Percentiles rank a stretch among this genome's conserved stretches.
These are phyloP conservation scores for Rattus rattus DNA, from an alignment of 2,113 vertebrate species.

Conservation along the genomic window DNA sequence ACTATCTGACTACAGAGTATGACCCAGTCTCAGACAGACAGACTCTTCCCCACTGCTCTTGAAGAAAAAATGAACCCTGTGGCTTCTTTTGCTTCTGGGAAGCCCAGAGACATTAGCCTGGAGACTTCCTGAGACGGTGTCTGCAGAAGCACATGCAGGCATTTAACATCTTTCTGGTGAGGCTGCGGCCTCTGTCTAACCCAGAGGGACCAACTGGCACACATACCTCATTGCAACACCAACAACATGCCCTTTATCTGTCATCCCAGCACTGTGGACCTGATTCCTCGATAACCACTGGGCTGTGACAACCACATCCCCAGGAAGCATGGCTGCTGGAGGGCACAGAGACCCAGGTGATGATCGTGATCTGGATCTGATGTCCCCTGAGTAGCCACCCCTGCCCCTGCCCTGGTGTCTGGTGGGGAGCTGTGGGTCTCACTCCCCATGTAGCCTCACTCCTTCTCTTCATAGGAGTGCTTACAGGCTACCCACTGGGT, in stretches of 20 bases:
- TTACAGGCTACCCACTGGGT: background rate
- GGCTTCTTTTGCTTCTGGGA: background rate
- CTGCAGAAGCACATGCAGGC: background rate
- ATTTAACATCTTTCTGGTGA: background rate
- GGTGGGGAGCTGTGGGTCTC: background rate
- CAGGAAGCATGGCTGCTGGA: conserved; percentile 35
- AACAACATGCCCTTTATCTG: conserved; percentile 27
- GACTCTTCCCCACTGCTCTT: background rate
- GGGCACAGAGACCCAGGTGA: background rate
- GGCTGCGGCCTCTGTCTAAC: background rate
- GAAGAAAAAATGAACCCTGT: background rate
- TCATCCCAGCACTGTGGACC: background rate
- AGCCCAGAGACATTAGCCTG: background rate
- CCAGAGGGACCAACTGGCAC: background rate
- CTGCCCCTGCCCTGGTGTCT: background rate
- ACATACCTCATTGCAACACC: conserved; percentile 6
- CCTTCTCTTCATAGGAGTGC: background rate
- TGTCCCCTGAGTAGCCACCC: background rate
- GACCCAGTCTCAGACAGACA: background rate
- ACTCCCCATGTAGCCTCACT: background rate
- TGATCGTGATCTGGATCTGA: background rate
- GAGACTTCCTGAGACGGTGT: background rate
- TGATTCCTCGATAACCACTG: conserved; percentile 28
- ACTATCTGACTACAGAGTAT: background rate
- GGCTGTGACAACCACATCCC: conserved; percentile 54